phyloP scores from a whole-genome alignment of 2,797 vertebrate genomes.

The Carduelis carduelis region DNA sequence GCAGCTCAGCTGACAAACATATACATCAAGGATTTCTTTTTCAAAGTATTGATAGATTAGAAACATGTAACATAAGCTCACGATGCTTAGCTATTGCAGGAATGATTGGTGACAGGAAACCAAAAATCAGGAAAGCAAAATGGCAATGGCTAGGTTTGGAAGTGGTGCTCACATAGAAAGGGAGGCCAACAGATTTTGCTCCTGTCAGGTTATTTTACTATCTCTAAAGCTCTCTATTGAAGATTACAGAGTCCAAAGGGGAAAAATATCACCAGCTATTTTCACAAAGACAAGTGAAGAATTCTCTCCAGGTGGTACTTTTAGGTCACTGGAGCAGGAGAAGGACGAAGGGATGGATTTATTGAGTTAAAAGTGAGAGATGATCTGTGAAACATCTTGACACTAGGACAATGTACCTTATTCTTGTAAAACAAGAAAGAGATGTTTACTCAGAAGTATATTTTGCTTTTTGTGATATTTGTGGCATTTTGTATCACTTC shows the following conservation, averaged over 20 bases:
- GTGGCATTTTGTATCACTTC: neutral
- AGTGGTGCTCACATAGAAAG: neutral
- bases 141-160: neutral
- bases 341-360: neutral
- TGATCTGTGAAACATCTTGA: neutral
- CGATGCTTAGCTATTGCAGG: neutral
- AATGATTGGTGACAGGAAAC: neutral
- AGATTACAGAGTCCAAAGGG: neutral
- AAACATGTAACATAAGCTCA: neutral
- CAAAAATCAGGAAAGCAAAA: neutral
- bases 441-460: neutral
- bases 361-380: neutral
- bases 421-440: neutral
- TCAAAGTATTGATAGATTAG: neutral
- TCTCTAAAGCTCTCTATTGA: neutral
- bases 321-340: neutral
- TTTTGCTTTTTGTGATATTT: neutral
- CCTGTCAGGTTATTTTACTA: neutral
- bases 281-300: neutral
- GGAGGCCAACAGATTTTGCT: neutral
- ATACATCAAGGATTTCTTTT: neutral
- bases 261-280: neutral
- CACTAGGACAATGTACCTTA: neutral
- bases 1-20: neutral
- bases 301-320: neutral